Evolutionary conservation across 2,797 vertebrate species (phyloP).

Genomic region (Coendou prehensilis): DNA sequence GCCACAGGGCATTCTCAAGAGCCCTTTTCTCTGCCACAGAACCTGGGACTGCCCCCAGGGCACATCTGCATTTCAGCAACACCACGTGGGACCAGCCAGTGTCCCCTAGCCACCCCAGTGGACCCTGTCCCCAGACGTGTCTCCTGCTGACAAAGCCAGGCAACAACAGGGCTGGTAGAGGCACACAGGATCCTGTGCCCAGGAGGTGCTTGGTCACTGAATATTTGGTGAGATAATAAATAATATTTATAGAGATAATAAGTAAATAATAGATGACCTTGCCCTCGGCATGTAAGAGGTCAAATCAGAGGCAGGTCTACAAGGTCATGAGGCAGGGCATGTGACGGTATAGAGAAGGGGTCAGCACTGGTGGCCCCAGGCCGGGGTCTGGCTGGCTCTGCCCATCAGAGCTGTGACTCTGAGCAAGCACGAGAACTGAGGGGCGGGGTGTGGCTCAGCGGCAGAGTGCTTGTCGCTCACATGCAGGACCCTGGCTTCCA

Average conservation of each 20-base stretch:
- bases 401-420: neutral
- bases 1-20: neutral
- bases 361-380: neutral
- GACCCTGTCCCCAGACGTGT: neutral
- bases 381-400: neutral
- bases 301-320: neutral
- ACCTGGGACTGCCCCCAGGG: neutral
- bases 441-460: neutral
- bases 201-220: neutral
- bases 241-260: neutral
- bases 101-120: neutral
- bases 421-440: neutral
- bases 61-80: neutral
- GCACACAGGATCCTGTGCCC: fast-evolving
- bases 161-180: neutral
- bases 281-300: neutral
- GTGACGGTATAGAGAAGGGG: neutral
- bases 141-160: neutral
- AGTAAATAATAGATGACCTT: neutral
- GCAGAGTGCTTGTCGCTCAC: fast-evolving
- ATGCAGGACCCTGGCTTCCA: neutral
- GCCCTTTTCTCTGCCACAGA: neutral
- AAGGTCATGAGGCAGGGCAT: neutral
- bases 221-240: neutral
- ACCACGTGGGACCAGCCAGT: fast-evolving